Evolutionary conservation across 2,797 vertebrate species (phyloP).

Genomic region (Pangasius sanitwongsei): DNA sequence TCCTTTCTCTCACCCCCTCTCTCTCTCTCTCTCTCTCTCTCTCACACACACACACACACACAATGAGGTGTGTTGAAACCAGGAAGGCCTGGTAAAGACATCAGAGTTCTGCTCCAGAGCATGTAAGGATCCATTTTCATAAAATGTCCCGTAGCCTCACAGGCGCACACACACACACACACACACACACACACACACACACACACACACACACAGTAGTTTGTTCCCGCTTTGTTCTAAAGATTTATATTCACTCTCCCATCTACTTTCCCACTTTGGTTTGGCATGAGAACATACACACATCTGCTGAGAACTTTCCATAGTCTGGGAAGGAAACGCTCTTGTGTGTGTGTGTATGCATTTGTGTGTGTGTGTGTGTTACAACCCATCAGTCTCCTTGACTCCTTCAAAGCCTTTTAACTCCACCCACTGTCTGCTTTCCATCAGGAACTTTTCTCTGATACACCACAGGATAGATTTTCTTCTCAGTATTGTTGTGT

Average conservation of each 20-base stretch:
- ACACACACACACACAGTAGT: neutral
- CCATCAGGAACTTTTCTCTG: neutral
- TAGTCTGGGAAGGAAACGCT: constrained; percentile 8
- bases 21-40: no score
- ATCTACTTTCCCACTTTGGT: constrained; percentile 25
- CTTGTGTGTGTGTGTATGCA: constrained; percentile 22
- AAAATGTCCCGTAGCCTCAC: constrained; percentile 52
- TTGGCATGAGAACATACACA: constrained; percentile 35
- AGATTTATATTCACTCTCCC: constrained; percentile 33
- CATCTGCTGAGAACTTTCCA: constrained; percentile 16
- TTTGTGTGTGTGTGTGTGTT: neutral
- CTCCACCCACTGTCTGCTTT: constrained; percentile 12
- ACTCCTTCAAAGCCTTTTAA: neutral
- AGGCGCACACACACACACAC: constrained; percentile 13
- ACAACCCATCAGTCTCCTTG: constrained; percentile 15
- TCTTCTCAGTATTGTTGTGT: neutral
- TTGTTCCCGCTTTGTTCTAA: constrained; percentile 24
- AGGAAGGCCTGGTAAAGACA: constrained; percentile 64
- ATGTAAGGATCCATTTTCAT: constrained; percentile 68
- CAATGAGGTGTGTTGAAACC: constrained; percentile 31
- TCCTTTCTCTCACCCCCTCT: neutral
- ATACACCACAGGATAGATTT: neutral
- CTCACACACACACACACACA: constrained; percentile 40
- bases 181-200: constrained; percentile 12
- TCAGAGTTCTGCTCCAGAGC: constrained; percentile 63